phyloP scores from a whole-genome alignment of 2,888 invertebrate genomes.

The Minunthozetes semirufus region DNA sequence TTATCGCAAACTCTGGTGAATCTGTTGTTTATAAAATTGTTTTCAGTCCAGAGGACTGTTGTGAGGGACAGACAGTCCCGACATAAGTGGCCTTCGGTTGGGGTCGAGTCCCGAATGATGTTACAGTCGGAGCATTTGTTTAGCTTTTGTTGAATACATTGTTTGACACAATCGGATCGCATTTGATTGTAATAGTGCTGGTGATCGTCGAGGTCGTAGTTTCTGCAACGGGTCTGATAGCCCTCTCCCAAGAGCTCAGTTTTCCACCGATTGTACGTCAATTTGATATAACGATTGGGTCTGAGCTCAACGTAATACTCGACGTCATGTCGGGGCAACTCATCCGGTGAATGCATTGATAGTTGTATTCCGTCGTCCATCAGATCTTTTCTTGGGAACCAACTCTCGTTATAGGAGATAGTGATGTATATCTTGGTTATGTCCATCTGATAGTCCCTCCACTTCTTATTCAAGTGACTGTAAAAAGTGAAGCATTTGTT shows the following conservation, averaged over 20 bases:
- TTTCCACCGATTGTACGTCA: background rate
- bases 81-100: background rate
- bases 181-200: background rate
- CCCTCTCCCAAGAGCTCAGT: background rate
- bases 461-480: background rate
- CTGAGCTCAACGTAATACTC: background rate
- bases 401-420: background rate
- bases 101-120: no score
- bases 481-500: background rate
- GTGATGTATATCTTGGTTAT: background rate
- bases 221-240: background rate
- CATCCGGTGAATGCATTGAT: conserved; percentile 1
- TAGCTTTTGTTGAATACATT: background rate
- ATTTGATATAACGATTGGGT: background rate
- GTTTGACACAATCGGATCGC: background rate
- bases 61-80: no score
- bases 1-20: no score
- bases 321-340: background rate
- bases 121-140: no score
- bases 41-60: no score
- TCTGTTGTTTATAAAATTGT: no score
- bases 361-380: background rate
- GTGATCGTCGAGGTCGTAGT: background rate
- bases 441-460: background rate
- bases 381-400: background rate